Percentiles rank a stretch among this genome's conserved stretches.
These are phyloP conservation scores for Sebastes hopkinsi DNA, from an alignment of 2,797 vertebrate genomes.

Conservation along the genomic window DNA sequence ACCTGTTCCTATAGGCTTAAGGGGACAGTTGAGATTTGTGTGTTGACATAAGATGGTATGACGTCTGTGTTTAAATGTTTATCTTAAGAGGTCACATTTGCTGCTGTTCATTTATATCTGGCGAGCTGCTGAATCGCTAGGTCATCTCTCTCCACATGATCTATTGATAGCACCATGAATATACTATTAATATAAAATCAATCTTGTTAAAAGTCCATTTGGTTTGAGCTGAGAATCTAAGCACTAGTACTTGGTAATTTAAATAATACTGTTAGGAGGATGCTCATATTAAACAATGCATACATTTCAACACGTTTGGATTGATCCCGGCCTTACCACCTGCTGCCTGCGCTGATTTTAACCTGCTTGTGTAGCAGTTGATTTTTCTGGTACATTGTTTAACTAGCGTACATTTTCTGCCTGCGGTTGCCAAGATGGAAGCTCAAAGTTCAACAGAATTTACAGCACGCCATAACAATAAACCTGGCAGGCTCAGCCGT, in stretches of 20 bases:
- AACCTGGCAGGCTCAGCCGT: constrained; percentile 57
- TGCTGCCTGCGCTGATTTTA: background rate
- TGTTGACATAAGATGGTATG: background rate
- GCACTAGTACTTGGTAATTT: background rate
- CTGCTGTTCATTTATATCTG: background rate
- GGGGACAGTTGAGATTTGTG: background rate
- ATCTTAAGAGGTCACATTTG: background rate
- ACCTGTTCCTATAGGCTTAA: background rate
- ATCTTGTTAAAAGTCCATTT: background rate
- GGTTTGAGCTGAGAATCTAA: background rate
- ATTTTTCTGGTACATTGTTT: constrained; percentile 20
- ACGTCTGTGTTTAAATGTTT: background rate
- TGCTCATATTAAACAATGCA: background rate
- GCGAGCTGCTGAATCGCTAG: background rate
- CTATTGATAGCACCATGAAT: background rate
- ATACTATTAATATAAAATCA: background rate
- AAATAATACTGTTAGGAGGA: background rate
- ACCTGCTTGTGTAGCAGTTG: background rate
- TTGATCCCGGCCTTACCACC: background rate
- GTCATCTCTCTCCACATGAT: background rate
- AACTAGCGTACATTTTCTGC: constrained; percentile 34
- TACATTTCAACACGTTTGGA: background rate
- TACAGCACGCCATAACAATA: constrained; percentile 73
- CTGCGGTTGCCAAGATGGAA: constrained; percentile 57
- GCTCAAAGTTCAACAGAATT: constrained; percentile 81